phyloP scores from a whole-genome alignment of 2,797 vertebrate species.

The Ataeniobius toweri region DNA sequence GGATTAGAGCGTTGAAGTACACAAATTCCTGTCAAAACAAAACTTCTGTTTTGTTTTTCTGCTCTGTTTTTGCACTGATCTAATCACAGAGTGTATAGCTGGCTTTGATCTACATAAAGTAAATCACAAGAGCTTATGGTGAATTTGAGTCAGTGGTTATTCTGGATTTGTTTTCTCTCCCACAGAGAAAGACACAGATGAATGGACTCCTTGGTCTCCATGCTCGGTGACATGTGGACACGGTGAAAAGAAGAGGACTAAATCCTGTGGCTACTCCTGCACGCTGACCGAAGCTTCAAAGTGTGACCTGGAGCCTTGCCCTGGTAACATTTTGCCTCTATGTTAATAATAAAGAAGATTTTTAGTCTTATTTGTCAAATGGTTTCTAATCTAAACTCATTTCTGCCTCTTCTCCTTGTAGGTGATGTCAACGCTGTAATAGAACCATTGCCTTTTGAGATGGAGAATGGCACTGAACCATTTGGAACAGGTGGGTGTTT shows the following conservation, averaged over 20 bases:
- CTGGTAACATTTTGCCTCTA: conserved; percentile 76
- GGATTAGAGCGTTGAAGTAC: conserved; percentile 14
- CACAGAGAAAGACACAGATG: conserved; percentile 86
- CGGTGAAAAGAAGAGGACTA: conserved; percentile 86
- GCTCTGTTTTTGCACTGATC: conserved; percentile 4
- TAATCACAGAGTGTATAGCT: conserved; percentile 1
- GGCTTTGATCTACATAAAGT: conserved; percentile 16
- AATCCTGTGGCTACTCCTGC: conserved; percentile 89
- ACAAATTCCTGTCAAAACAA: conserved; percentile 17
- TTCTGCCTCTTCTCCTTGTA: conserved; percentile 38
- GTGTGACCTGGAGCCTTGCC: conserved; percentile 85
- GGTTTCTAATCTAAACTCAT: background rate
- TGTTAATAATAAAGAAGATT: background rate
- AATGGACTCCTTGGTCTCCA: conserved; percentile 91
- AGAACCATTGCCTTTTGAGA: conserved; percentile 79
- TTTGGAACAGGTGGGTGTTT: conserved; percentile 84
- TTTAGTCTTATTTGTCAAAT: background rate
- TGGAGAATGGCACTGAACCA: conserved; percentile 85
- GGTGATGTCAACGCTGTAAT: conserved; percentile 77
- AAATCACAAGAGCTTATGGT: background rate
- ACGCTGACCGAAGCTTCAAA: conserved; percentile 85
- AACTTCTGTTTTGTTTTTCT: conserved; percentile 16
- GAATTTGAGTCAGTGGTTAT: conserved; percentile 6
- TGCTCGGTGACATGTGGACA: conserved; percentile 88
- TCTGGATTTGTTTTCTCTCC: conserved; percentile 16